A percentile compares a stretch with the other conserved stretches of the same genome.
These are phyloP conservation scores for Cotesia glomerata DNA, from an alignment of 1,140 invertebrate genomes.

Conservation along the genomic window DNA sequence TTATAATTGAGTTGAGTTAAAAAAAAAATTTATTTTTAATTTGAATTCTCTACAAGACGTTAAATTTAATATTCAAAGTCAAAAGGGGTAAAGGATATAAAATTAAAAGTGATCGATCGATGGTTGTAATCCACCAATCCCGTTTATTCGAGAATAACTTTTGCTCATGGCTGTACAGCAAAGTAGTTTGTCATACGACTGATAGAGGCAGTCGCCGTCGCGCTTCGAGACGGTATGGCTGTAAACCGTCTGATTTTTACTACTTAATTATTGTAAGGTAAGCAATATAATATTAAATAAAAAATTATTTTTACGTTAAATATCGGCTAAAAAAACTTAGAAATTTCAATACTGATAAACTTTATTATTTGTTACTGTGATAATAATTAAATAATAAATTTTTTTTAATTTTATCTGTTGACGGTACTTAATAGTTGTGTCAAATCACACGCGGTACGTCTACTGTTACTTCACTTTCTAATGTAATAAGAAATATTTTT, in stretches of 20 bases:
- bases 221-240: slow-evolving; percentile 49
- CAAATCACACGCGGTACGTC: slow-evolving; percentile 43
- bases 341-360: not conserved
- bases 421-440: not conserved
- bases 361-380: too few species aligned
- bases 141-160: slow-evolving; percentile 32
- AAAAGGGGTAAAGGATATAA: not conserved
- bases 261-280: not conserved
- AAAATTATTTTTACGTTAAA: not conserved
- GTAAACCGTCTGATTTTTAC: slow-evolving; percentile 30
- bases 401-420: not conserved
- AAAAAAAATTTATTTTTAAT: not conserved
- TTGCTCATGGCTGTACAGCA: slow-evolving; percentile 40
- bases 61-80: slow-evolving; percentile 5
- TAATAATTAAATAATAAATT: not conserved
- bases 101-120: slow-evolving; percentile 12
- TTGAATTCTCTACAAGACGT: not conserved
- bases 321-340: not conserved
- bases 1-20: too few species aligned
- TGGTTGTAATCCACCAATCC: slow-evolving; percentile 17
- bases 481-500: not conserved
- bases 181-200: slow-evolving; percentile 44
- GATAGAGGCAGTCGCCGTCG: slow-evolving; percentile 51
- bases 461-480: slow-evolving; percentile 43
- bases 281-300: not conserved